Conservation (phyloP, 2,113 vertebrate species). For the Vanacampus margaritifer region DNA sequence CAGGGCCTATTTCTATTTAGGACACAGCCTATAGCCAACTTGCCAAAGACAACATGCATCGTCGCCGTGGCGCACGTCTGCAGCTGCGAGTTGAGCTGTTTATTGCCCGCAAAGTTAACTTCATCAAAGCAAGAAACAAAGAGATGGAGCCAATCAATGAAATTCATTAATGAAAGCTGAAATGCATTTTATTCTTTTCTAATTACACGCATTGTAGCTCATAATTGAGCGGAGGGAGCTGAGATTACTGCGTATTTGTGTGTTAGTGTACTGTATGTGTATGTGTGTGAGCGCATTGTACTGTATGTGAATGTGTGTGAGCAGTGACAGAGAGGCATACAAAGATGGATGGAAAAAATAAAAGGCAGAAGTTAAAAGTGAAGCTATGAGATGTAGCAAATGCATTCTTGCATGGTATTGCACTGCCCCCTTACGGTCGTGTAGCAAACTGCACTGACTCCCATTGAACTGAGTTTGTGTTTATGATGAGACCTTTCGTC, state of each 20-base stretch:
- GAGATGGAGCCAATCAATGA: conserved; percentile 68
- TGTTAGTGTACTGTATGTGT: not conserved
- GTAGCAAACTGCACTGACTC: conserved; percentile 11
- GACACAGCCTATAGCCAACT: conserved; percentile 22
- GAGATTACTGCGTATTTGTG: conserved; percentile 58
- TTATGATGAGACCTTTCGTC: conserved; percentile 21
- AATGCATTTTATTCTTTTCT: conserved; percentile 74
- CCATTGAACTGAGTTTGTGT: not conserved
- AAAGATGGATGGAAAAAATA: conserved; percentile 43
- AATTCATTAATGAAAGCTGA: conserved; percentile 73
- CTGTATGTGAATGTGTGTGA: not conserved
- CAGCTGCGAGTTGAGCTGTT: conserved; percentile 48
- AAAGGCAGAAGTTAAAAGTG: conserved; percentile 29
- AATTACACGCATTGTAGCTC: conserved; percentile 76
- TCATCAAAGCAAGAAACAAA: conserved; percentile 70
- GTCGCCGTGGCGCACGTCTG: conserved; percentile 27
- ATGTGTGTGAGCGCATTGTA: not conserved
- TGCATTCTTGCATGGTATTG: conserved; percentile 52
- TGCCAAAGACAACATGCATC: conserved; percentile 46
- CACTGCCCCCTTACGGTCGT: conserved; percentile 65
- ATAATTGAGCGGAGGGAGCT: conserved; percentile 67
- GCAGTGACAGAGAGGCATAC: conserved; percentile 33
- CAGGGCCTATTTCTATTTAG: conserved; percentile 54
- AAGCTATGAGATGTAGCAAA: conserved; percentile 33
- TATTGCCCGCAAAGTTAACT: conserved; percentile 66